These are phyloP conservation scores for Rhogogaster chlorosoma DNA, from an alignment of 2,888 invertebrate species.

Conservation along the genomic window DNA sequence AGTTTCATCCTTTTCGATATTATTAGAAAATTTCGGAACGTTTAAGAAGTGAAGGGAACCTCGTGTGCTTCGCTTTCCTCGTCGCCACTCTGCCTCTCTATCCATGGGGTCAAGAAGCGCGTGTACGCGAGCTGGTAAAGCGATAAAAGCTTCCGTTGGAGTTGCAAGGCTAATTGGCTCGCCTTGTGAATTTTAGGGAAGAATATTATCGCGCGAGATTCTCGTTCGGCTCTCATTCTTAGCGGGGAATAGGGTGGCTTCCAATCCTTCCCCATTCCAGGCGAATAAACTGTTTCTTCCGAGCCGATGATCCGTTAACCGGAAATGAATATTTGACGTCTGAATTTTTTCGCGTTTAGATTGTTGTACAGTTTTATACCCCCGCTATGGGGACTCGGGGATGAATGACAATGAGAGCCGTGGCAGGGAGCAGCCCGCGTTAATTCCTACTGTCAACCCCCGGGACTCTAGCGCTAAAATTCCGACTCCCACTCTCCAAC, in stretches of 20 bases:
- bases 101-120: not conserved
- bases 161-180: no score
- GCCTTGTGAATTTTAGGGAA: not conserved
- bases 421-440: constrained; percentile 67
- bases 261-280: not conserved
- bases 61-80: no score
- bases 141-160: constrained; percentile 78
- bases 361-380: not conserved
- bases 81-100: no score
- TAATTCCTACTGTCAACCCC: constrained; percentile 66
- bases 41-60: no score
- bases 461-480: not conserved
- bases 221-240: not conserved
- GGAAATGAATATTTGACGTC: constrained; percentile 77
- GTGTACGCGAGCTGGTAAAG: constrained; percentile 70
- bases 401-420: constrained; percentile 25
- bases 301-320: constrained; percentile 70
- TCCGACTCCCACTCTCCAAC: not conserved
- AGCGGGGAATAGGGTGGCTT: no score
- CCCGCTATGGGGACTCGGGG: not conserved
- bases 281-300: constrained; percentile 75
- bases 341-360: constrained; percentile 72
- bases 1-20: no score
- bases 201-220: not conserved
- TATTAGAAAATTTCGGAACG: no score